Conservation (phyloP, 2,888 invertebrate species). For the Nyleta sp. region DNA sequence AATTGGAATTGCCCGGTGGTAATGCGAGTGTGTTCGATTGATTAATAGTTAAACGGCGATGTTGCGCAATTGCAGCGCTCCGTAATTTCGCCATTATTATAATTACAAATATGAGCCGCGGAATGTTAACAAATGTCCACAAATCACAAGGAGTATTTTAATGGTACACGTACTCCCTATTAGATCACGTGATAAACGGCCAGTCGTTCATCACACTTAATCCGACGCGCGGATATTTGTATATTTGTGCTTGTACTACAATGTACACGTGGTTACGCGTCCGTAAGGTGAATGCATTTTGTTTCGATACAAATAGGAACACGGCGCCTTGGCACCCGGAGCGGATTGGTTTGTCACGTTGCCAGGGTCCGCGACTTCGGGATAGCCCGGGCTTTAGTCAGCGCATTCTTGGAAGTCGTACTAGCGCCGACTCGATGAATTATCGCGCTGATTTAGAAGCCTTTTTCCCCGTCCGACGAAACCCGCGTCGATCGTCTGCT, state of each 20-base stretch:
- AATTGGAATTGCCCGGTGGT: conserved; percentile 24
- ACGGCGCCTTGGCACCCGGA: conserved; percentile 78
- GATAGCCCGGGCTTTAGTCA: conserved; percentile 62
- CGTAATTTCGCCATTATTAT: neutral
- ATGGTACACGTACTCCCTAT: neutral
- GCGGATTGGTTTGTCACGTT: conserved; percentile 81
- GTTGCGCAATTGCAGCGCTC: neutral
- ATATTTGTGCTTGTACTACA: conserved; percentile 56
- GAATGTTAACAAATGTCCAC: neutral
- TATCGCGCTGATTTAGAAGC: conserved; percentile 60
- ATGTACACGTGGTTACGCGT: conserved; percentile 51
- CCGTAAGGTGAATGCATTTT: conserved; percentile 74
- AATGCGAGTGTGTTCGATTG: conserved; percentile 15
- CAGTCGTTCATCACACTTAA: conserved; percentile 36
- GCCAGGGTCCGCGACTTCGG: conserved; percentile 72
- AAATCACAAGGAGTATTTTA: conserved; percentile 11
- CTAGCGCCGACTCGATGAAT: conserved; percentile 64
- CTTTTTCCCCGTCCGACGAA: conserved; percentile 13
- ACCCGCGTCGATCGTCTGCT: conserved; percentile 36
- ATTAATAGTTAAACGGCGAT: conserved; percentile 10
- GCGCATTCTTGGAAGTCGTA: conserved; percentile 63
- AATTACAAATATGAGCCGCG: neutral
- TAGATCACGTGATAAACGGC: conserved; percentile 33
- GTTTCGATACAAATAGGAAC: conserved; percentile 80
- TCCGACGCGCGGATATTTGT: conserved; percentile 50